Evolutionary conservation across 2,113 vertebrate genomes (phyloP).

Genomic region (Edolisoma coerulescens): DNA sequence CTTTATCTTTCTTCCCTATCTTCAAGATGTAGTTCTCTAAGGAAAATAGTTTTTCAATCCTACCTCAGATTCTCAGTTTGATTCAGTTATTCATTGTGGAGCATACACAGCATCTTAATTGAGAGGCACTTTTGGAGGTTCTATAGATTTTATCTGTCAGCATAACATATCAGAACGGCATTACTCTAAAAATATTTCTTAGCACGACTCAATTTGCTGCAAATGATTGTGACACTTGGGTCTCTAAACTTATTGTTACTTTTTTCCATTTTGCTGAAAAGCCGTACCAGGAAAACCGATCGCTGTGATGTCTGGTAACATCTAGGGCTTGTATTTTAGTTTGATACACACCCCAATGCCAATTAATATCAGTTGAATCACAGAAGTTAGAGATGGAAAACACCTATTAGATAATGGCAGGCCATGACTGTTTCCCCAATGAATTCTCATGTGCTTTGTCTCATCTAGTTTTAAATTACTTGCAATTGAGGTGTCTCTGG

Average conservation of each 20-base stretch:
- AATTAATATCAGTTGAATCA: slow-evolving; percentile 9
- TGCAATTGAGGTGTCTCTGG: slow-evolving; percentile 9
- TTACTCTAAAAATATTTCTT: not conserved
- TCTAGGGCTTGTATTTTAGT: not conserved
- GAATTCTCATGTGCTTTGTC: slow-evolving; percentile 26
- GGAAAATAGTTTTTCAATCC: not conserved
- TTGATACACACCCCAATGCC: not conserved
- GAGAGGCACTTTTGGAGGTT: not conserved
- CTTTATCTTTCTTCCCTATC: not conserved
- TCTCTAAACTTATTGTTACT: slow-evolving; percentile 1
- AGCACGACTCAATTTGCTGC: not conserved
- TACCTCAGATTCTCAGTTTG: not conserved
- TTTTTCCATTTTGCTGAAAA: slow-evolving; percentile 5
- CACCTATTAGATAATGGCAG: slow-evolving; percentile 32
- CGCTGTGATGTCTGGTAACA: not conserved
- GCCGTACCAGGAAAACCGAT: not conserved
- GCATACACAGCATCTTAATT: not conserved
- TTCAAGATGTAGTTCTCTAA: not conserved
- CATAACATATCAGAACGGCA: not conserved
- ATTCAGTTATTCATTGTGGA: not conserved
- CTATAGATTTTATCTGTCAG: not conserved
- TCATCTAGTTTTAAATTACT: slow-evolving; percentile 37
- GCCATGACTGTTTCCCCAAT: not conserved
- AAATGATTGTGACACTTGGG: not conserved
- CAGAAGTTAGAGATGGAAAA: slow-evolving; percentile 1